Evolutionary conservation across 2,113 vertebrate species (phyloP).

Genomic region (Barnardius zonarius): DNA sequence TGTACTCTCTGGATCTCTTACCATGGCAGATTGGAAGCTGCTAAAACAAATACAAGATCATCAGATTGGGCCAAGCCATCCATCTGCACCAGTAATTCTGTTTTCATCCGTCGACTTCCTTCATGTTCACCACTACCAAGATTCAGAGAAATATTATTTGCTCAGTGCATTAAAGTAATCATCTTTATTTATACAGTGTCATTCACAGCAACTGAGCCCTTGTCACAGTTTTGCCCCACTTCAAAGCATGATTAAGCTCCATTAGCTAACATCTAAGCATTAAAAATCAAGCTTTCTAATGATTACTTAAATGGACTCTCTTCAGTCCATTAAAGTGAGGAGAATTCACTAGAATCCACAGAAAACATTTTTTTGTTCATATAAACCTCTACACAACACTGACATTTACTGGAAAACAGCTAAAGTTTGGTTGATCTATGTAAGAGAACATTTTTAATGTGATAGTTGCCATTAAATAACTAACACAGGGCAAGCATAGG

Average conservation of each 20-base stretch:
- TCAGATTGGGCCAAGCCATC: constrained; percentile 91
- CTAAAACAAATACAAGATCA: constrained; percentile 95
- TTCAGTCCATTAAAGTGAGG: constrained; percentile 13
- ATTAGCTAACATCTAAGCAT: constrained; percentile 56
- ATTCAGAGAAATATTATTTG: constrained; percentile 12
- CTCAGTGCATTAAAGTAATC: background rate
- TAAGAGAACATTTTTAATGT: background rate
- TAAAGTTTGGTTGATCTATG: background rate
- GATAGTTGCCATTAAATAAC: background rate
- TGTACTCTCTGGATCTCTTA: constrained; percentile 69
- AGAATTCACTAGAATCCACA: constrained; percentile 11
- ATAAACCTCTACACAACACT: background rate
- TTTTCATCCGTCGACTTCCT: constrained; percentile 94
- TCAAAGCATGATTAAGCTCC: constrained; percentile 59
- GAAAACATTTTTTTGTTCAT: background rate
- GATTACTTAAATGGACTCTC: constrained; percentile 43
- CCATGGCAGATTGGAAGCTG: constrained; percentile 95
- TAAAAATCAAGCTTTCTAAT: constrained; percentile 55
- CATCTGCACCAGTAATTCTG: constrained; percentile 97
- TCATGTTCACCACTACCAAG: constrained; percentile 88
- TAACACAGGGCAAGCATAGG: background rate
- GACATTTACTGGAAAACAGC: background rate
- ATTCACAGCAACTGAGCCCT: constrained; percentile 23
- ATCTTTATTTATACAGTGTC: constrained; percentile 30
- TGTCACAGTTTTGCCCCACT: constrained; percentile 8